These are phyloP conservation scores for Cottoperca gobio DNA, from an alignment of 2,797 vertebrate genomes.

Conservation along the genomic window DNA sequence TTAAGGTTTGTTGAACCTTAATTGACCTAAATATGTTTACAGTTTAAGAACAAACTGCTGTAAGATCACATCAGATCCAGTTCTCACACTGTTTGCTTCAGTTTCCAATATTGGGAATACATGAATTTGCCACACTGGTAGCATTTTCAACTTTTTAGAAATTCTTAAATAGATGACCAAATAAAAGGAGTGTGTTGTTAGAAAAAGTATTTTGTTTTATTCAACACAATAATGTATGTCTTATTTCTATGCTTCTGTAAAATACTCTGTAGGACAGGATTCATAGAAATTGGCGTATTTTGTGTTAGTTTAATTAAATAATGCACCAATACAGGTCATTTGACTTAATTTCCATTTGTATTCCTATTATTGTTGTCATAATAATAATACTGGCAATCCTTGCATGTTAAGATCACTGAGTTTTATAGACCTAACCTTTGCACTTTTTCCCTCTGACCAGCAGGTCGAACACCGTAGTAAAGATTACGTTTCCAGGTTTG, in stretches of 20 bases:
- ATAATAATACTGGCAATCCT: neutral
- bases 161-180: neutral
- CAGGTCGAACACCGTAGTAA: neutral
- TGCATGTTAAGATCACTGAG: neutral
- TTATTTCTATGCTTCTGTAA: conserved; percentile 1
- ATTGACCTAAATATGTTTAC: neutral
- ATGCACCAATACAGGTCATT: conserved; percentile 25
- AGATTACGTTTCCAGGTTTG: conserved; percentile 5
- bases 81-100: neutral
- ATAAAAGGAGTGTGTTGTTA: conserved; percentile 1
- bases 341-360: neutral
- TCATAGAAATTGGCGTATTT: neutral
- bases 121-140: neutral
- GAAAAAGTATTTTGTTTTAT: neutral
- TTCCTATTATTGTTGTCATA: neutral
- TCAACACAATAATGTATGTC: neutral
- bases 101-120: neutral
- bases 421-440: conserved; percentile 41
- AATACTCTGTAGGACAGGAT: neutral
- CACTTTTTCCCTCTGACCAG: conserved; percentile 7
- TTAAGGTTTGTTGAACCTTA: neutral
- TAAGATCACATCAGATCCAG: neutral
- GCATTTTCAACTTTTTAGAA: neutral
- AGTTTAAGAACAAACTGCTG: neutral
- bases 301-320: neutral